Conservation (phyloP, 37 sponge, comb jelly and placozoan genomes). For the Geodia barretti region DNA sequence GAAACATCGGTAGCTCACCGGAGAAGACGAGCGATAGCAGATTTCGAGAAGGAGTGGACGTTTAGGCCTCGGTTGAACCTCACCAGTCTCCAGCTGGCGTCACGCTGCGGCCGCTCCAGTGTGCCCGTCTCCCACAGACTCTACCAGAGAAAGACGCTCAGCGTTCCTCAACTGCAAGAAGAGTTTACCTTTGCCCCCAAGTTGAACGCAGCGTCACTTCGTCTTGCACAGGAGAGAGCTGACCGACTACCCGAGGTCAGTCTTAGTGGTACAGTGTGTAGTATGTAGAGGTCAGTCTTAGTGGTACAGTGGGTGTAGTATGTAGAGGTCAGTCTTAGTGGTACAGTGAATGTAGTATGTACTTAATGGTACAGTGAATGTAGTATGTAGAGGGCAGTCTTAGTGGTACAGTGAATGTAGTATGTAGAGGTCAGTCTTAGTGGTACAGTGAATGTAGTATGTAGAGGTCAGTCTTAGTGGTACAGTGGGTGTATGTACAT, state of each 20-base stretch:
- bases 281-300: too few species aligned
- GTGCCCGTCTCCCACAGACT: constrained; percentile 25
- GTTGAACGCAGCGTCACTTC: constrained; percentile 58
- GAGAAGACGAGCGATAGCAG: constrained; percentile 6
- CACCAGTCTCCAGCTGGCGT: constrained; percentile 40
- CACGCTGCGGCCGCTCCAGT: not conserved
- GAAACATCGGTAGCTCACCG: too few species aligned
- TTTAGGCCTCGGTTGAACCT: constrained; percentile 60
- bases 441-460: too few species aligned
- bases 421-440: too few species aligned
- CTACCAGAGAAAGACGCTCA: constrained; percentile 10
- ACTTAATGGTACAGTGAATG: too few species aligned
- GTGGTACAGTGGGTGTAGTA: too few species aligned
- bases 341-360: too few species aligned
- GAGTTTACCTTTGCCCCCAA: constrained; percentile 63
- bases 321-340: too few species aligned
- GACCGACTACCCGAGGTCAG: constrained; percentile 26
- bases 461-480: too few species aligned
- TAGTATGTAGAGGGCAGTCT: too few species aligned
- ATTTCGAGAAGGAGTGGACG: constrained; percentile 50
- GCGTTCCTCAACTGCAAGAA: not conserved
- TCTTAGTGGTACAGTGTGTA: not conserved
- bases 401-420: too few species aligned
- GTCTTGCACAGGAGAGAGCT: constrained; percentile 55
- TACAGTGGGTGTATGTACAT: too few species aligned